Base-by-base conservation (phyloP, 2,888 invertebrate genomes). In the Cheilosia pagana region DNA sequence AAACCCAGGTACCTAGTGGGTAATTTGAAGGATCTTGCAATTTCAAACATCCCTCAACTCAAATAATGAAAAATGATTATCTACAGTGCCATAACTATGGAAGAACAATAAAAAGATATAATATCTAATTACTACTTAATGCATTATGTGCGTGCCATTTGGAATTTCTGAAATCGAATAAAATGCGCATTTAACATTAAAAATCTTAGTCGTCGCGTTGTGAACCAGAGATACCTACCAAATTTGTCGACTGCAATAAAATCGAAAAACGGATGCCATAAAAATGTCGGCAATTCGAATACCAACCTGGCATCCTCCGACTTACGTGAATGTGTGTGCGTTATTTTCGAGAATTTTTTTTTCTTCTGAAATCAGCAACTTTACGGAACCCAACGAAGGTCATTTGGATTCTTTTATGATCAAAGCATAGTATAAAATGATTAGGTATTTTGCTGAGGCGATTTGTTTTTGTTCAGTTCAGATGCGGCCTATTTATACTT, bases 231-330 rank as follows among this genome's bases (percentile, higher is more conserved):
- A 65, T 57, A 28, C 28, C 28, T 28, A 8, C 28, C 28, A 72
- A 74, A 74, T 6, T 74, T 74, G 74, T 65, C 55, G 45, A 57
- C 74, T 74, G 55, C 74, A 74, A 74, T 74, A 74, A 74, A 74
- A 65, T 74, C 63, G 55, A 63, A 28, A 65, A 74, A 45, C 63
- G 63, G 55, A 74, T 65, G 55, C 63, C 63, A 57, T 74, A 74
- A 74, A 74, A 74, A 74, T 65, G 45, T 19, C 5, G 35, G 39
- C 45, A 31, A 35, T 39, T 53, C 53, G 23, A 21, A 3, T 23
- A 57, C 3, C 23, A 31, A 70, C 48, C 57, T 55, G 55, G 23
- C 48, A 39, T 55, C n/a, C n/a, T n/a, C n/a, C 14, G 35, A 63
- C 52, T 60, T 1, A 19, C 8, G 16, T 10, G 2, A 43, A 23